Base-by-base conservation (phyloP, 2,888 invertebrate species). In the Copidosoma aretas region DNA sequence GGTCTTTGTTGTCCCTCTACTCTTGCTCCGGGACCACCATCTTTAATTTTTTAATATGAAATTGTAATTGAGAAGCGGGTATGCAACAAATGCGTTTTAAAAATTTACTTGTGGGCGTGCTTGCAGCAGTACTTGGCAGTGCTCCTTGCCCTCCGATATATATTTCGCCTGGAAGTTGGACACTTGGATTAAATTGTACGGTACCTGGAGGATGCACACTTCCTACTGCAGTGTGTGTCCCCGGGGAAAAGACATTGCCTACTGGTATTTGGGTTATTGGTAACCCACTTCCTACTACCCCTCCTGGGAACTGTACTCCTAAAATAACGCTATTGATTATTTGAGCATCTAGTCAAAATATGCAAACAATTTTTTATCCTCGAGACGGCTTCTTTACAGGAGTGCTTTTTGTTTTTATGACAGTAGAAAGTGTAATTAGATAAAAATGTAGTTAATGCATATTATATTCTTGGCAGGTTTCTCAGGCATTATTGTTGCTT, bases 341-440 rank as follows among this genome's bases (percentile, higher is more conserved):
- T 67, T 69, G 72, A 10, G 64, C 66, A 14, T 69, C 72, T 15
- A 73, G 66, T 1, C 59, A n/a, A n/a, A 19, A 60, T 66, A 66
- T 43, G 22, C 21, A 61, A 71, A 54, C 41, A n/a, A n/a, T n/a
- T n/a, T n/a, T n/a, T n/a, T n/a, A n/a, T n/a, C n/a, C n/a, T n/a
- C n/a, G n/a, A n/a, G n/a, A n/a, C n/a, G n/a, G n/a, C n/a, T n/a
- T n/a, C n/a, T n/a, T n/a, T n/a, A n/a, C n/a, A n/a, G n/a, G n/a
- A n/a, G n/a, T n/a, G n/a, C n/a, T n/a, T n/a, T n/a, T n/a, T n/a
- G n/a, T n/a, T n/a, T n/a, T n/a, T n/a, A n/a, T n/a, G n/a, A n/a
- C n/a, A n/a, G n/a, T n/a, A n/a, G n/a, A n/a, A n/a, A n/a, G n/a
- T n/a, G n/a, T n/a, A n/a, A n/a, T n/a, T n/a, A n/a, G n/a, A n/a